Conservation (phyloP, 2,113 vertebrate genomes). For the Apaloderma vittatum region DNA sequence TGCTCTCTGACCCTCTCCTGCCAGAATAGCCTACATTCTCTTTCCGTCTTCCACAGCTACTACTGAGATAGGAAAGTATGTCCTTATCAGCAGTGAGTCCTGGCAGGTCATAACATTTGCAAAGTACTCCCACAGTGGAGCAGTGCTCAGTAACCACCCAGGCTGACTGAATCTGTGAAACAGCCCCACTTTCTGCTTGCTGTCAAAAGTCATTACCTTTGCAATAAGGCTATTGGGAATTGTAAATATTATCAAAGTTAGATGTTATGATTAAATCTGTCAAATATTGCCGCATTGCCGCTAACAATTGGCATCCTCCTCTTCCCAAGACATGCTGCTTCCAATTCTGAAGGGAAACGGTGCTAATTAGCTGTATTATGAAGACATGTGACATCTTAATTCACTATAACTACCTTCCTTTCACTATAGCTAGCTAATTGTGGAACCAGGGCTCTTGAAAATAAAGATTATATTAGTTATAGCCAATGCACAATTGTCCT, state of each 20-base stretch:
- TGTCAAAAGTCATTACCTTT: not conserved
- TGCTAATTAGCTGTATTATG: constrained; percentile 14
- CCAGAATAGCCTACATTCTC: not conserved
- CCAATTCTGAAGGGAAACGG: not conserved
- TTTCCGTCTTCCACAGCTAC: not conserved
- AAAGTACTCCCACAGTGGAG: not conserved
- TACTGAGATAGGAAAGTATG: not conserved
- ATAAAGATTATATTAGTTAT: not conserved
- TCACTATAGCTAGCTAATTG: not conserved
- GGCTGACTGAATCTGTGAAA: not conserved
- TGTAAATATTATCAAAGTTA: not conserved
- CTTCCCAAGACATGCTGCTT: not conserved
- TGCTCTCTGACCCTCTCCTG: not conserved
- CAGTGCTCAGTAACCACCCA: not conserved
- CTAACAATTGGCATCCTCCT: not conserved
- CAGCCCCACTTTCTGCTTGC: not conserved
- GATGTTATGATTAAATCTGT: not conserved
- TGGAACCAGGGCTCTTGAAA: not conserved
- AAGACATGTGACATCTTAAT: not conserved
- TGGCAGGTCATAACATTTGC: not conserved
- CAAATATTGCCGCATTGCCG: not conserved
- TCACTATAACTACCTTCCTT: not conserved
- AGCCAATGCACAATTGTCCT: not conserved
- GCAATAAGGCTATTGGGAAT: not conserved
- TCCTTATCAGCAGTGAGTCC: not conserved